Evolutionary conservation across 2,797 vertebrate species (phyloP), one percentile per base, ranked within the genome.

Genomic region (Zenarchopterus dispar): DNA sequence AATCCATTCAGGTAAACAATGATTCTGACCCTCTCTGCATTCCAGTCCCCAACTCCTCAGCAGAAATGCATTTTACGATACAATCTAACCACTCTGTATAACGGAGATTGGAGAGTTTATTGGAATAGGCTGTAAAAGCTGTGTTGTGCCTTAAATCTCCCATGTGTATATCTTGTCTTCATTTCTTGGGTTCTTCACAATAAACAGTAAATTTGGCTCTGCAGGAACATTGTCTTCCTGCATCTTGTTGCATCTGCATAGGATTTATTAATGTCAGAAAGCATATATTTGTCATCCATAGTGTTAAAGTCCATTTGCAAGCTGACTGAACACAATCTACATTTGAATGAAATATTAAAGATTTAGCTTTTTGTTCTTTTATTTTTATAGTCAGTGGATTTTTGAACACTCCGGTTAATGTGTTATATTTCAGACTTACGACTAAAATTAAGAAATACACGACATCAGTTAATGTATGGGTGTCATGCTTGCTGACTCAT

Each of bases 1-100:
- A 83, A 89, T 85, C 75, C 73, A 75, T 83, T 81, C 64, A 79
- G 56, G 74, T 80, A 85, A 88, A 88, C 81, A 82, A 62, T 73
- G 70, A 70, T 76, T 82, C 75, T 75, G 74, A 69, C 77, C 73
- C 57, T 73, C 51, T 24, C 56, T 36, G 48, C 24, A 52, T 67
- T 46, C 69, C 57, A 56, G 48, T 78, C 55, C 33, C 46, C 60
- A 56, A 24, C 50, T 51, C 31, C 67, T 73, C 64, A 18, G 36
- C 56, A 81, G 55, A 85, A 81, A 75, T 74, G 28, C 58, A 70
- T 81, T 82, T 81, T 75, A 68, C 75, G 60, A 82, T 80, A 77
- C 60, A 75, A 79, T 85, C 68, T 61, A 67, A 59, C 66, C 66
- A 48, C 57, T 65, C 11, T 67, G 61, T 26, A 71, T 58, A 74